These are phyloP conservation scores for Sebastes goodei DNA, from an alignment of 2,797 vertebrate genomes.

Conservation along the genomic window DNA sequence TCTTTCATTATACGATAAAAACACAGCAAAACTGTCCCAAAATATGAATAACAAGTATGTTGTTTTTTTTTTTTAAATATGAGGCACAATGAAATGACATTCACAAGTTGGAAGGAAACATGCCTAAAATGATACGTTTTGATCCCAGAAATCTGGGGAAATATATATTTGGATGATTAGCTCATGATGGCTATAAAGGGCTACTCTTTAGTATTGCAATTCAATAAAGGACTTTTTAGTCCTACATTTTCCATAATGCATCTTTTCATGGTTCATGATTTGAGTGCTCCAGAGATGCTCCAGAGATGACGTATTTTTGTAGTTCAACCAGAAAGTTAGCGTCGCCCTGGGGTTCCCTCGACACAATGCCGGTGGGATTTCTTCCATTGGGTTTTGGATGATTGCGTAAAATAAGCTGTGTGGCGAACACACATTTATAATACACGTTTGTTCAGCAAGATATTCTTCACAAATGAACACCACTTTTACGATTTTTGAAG, in stretches of 20 bases:
- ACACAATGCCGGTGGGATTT: fast-evolving
- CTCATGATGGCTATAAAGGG: background rate
- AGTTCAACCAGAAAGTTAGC: no score
- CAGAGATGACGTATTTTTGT: no score
- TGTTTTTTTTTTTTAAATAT: background rate
- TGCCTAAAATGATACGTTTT: background rate
- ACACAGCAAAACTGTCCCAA: conserved; percentile 12
- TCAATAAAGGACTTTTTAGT: background rate
- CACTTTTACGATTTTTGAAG: no score
- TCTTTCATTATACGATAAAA: conserved; percentile 18
- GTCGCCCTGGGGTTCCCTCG: no score
- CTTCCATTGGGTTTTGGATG: no score
- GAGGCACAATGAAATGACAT: conserved; percentile 19
- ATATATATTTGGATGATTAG: background rate
- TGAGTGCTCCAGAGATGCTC: no score
- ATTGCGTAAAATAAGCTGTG: no score
- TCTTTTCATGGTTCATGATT: background rate
- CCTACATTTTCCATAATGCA: background rate
- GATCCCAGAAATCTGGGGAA: background rate
- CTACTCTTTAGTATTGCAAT: background rate
- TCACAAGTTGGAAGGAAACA: background rate
- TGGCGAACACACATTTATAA: no score
- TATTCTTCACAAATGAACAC: no score
- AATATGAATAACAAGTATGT: background rate
- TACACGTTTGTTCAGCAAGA: no score